These are phyloP conservation scores for Euthynnus affinis DNA, from an alignment of 2,797 vertebrate genomes.

Conservation along the genomic window DNA sequence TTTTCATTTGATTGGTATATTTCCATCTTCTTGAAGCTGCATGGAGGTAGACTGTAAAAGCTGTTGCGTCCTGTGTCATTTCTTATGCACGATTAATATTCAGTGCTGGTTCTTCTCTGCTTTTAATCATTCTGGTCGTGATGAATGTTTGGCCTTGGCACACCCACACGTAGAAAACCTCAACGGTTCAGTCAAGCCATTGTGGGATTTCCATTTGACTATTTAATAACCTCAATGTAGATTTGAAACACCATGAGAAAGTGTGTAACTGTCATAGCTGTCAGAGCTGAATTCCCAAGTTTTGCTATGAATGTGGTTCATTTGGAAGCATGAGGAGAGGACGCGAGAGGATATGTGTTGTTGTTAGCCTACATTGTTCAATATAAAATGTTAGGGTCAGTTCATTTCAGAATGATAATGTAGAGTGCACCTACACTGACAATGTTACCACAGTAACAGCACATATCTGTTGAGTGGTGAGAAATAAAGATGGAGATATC, in stretches of 20 bases:
- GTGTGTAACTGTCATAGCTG: constrained; percentile 46
- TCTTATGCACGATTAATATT: constrained; percentile 76
- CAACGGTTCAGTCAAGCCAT: constrained; percentile 53
- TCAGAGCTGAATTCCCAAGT: constrained; percentile 15
- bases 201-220: constrained; percentile 63
- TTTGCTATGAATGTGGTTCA: constrained; percentile 29
- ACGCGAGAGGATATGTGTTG: constrained; percentile 47
- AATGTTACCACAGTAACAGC: constrained; percentile 41
- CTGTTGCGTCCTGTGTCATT: constrained; percentile 43
- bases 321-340: constrained; percentile 26
- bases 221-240: constrained; percentile 65
- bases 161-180: constrained; percentile 64
- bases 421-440: constrained; percentile 14
- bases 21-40: constrained; percentile 59
- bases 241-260: constrained; percentile 56
- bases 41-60: constrained; percentile 57
- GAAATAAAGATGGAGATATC: constrained; percentile 38
- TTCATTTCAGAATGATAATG: constrained; percentile 43
- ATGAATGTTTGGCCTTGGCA: constrained; percentile 74
- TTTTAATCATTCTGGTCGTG: constrained; percentile 76
- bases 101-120: constrained; percentile 45
- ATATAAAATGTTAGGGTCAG: constrained; percentile 23
- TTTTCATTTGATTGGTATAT: constrained; percentile 75
- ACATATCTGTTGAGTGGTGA: constrained; percentile 43
- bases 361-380: constrained; percentile 44